Evolutionary conservation across 2,797 vertebrate species (phyloP), one percentile per base, ranked within the genome.

Genomic region (Sebastes aleutianus): DNA sequence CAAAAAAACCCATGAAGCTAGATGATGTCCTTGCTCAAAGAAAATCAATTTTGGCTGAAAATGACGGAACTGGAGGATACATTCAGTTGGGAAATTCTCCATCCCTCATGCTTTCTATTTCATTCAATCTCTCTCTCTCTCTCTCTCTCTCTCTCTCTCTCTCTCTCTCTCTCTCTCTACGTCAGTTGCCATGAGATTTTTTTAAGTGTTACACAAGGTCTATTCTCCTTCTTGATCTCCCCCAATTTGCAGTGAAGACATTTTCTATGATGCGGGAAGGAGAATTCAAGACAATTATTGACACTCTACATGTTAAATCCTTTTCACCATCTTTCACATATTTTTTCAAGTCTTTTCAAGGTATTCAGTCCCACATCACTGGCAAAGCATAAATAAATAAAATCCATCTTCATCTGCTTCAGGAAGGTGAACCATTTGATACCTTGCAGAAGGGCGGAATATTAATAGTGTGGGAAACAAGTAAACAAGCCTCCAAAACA

Each of bases 41-140:
- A 92, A 90, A 91, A 90, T 90, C 86, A 74, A 85, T 87, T 89
- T 86, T 5, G 16, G 74, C 65, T 83, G 78, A 85, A 89, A 89
- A 88, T 87, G 86, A 89, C 85, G 77, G 78, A 88, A 90, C 58
- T 90, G 90, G 85, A 86, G 86, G 88, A 91, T 83, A 84, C 78
- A 85, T 89, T 87, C 74, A 81, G 77, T 85, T 66, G 70, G 72
- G 50, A 90, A 77, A 90, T 87, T 78, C 68, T 87, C 62, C 74
- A 86, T 88, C 88, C 76, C 65, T 74, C 70, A 31, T 65, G 74
- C 74, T 84, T 70, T 78, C 62, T 29, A 54, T 85, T 84, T 79
- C 74, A 71, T 54, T 47, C 43, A 43, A 16, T 43, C 39, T 43
- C 39, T 43, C 36, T 14, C 32, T 54, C 65, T 32, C 31, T 32